A percentile compares a stretch with the other conserved stretches of the same genome.
These are phyloP conservation scores for Eupleurogrammus muticus DNA, from an alignment of 2,797 vertebrate genomes.

Conservation along the genomic window DNA sequence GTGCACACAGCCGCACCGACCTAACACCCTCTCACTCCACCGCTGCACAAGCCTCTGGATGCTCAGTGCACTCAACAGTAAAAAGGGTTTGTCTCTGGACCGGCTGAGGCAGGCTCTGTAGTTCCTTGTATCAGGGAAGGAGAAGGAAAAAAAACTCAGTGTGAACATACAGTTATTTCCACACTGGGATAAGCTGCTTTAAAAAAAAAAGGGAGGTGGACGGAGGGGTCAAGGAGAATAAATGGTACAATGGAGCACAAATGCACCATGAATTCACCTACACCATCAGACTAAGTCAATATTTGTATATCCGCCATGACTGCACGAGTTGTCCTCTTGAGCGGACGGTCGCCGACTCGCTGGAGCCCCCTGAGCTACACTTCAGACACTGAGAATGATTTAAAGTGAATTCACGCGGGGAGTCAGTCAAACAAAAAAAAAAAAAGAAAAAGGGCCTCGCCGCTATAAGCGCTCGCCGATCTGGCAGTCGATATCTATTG, in stretches of 20 bases:
- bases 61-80: conserved; percentile 76
- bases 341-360: conserved; percentile 33
- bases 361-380: conserved; percentile 31
- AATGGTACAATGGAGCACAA: conserved; percentile 58
- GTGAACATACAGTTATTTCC: conserved; percentile 60
- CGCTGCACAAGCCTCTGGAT: conserved; percentile 69
- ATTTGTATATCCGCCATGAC: conserved; percentile 40
- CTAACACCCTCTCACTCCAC: conserved; percentile 73
- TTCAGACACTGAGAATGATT: conserved; percentile 67
- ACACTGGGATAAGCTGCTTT: conserved; percentile 62
- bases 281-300: conserved; percentile 41
- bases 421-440: conserved; percentile 71
- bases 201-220: conserved; percentile 33
- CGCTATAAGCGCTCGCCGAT: conserved; percentile 70
- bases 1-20: conserved; percentile 68
- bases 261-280: conserved; percentile 54
- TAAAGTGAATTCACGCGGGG: conserved; percentile 69
- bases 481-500: conserved; percentile 80
- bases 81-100: conserved; percentile 80
- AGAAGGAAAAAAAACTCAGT: conserved; percentile 24
- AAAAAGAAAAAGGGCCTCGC: conserved; percentile 48
- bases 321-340: conserved; percentile 43
- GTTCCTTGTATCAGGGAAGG: conserved; percentile 52
- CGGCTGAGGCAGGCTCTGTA: conserved; percentile 67
- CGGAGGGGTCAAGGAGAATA: conserved; percentile 43